phyloP scores from a whole-genome alignment of 2,113 vertebrate genomes.

The Mustela lutreola region DNA sequence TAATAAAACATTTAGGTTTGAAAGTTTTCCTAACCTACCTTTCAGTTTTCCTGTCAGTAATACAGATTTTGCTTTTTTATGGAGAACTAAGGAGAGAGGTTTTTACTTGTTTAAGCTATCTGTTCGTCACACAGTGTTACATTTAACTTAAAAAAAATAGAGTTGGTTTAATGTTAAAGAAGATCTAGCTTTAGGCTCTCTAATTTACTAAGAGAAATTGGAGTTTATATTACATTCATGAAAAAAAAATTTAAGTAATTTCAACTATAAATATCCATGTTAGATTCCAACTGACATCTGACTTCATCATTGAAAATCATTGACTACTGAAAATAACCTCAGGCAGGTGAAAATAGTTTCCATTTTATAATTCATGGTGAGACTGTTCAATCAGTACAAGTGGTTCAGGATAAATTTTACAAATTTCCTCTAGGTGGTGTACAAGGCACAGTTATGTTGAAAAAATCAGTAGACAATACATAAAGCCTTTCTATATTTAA shows the following conservation, averaged over 20 bases:
- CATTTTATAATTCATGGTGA: not conserved
- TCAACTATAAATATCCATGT: not conserved
- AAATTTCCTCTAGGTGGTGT: constrained; percentile 74
- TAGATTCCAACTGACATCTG: not conserved
- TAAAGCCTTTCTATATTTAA: not conserved
- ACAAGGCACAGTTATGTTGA: constrained; percentile 41
- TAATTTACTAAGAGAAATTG: not conserved
- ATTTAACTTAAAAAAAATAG: constrained; percentile 36
- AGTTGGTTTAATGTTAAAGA: not conserved
- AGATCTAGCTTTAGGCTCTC: not conserved
- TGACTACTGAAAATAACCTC: not conserved
- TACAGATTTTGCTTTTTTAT: not conserved
- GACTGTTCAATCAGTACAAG: not conserved
- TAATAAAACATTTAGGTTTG: constrained; percentile 6
- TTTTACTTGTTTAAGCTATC: not conserved
- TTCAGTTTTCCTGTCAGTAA: not conserved
- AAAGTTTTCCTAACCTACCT: not conserved
- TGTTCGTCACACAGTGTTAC: not conserved
- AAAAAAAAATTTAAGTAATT: constrained; percentile 51
- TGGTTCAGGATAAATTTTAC: constrained; percentile 27
- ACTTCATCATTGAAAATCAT: not conserved
- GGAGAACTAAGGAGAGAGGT: not conserved
- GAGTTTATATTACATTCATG: constrained; percentile 32
- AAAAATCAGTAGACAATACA: not conserved
- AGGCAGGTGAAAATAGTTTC: not conserved